phyloP scores from a whole-genome alignment of 1,140 invertebrate species.

The Scaptomyza montana region DNA sequence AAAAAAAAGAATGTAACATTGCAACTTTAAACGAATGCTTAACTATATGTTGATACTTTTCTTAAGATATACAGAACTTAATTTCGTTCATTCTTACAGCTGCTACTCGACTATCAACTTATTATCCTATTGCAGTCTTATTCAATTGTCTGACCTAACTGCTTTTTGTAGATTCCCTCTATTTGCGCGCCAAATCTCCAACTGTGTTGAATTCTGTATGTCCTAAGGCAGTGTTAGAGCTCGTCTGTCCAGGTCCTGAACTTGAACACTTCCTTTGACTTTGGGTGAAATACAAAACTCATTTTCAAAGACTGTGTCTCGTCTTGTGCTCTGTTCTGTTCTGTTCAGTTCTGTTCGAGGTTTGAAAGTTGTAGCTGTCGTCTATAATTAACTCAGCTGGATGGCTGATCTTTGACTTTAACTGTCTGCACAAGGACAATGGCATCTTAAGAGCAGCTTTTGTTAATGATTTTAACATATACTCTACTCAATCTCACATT shows the following conservation, averaged over 20 bases:
- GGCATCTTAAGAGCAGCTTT: constrained; percentile 50
- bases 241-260: constrained; percentile 24
- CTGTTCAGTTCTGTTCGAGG: background rate
- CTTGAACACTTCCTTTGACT: constrained; percentile 59
- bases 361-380: constrained; percentile 45
- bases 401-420: constrained; percentile 80
- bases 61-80: too few relatives aligned
- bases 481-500: background rate
- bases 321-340: too few relatives aligned
- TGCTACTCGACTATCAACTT: background rate
- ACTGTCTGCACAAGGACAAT: constrained; percentile 77
- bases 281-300: constrained; percentile 30
- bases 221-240: constrained; percentile 38
- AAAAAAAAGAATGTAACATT: too few relatives aligned
- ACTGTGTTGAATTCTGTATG: constrained; percentile 30
- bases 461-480: constrained; percentile 42
- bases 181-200: constrained; percentile 45
- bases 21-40: too few relatives aligned
- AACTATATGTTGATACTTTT: too few relatives aligned
- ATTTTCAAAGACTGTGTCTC: constrained; percentile 17
- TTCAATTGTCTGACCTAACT: background rate
- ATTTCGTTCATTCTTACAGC: background rate
- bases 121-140: background rate
- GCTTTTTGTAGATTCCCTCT: background rate
- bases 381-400: constrained; percentile 81